phyloP scores from a whole-genome alignment of 2,113 vertebrate genomes.

The Archilochus colubris region DNA sequence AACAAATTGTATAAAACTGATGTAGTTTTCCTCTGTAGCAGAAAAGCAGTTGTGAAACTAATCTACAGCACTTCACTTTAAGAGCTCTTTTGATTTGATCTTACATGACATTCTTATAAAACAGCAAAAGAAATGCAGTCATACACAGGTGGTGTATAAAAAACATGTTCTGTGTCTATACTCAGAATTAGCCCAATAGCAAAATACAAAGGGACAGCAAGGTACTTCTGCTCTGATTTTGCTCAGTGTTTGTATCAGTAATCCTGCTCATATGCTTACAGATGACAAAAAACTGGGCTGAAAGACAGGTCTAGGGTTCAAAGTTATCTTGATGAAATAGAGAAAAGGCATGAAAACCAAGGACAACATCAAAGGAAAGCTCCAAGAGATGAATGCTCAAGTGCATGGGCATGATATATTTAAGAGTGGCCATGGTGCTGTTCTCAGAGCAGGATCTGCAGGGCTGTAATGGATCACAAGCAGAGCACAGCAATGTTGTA shows the following conservation, averaged over 20 bases:
- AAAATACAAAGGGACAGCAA: neutral
- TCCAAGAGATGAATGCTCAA: neutral
- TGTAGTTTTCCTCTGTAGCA: slow-evolving; percentile 1
- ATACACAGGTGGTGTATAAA: neutral
- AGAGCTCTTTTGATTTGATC: neutral
- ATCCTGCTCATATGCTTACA: fast-evolving
- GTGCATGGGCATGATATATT: neutral
- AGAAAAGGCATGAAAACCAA: neutral
- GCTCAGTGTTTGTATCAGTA: neutral
- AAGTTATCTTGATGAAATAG: neutral
- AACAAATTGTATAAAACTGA: neutral
- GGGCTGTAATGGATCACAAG: neutral
- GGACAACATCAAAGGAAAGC: neutral
- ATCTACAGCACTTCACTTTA: neutral
- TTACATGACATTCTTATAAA: neutral
- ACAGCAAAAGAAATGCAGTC: neutral
- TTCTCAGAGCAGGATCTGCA: neutral
- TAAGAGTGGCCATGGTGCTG: neutral
- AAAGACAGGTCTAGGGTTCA: neutral
- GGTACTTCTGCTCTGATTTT: neutral
- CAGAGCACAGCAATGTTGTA: neutral
- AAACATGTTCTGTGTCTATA: neutral
- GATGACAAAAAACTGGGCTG: neutral
- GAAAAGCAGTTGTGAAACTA: neutral
- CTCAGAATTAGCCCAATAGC: neutral